A percentile compares a stretch with the other conserved stretches of the same genome.
These are phyloP conservation scores for Dipodomys stephensi DNA, from an alignment of 2,113 vertebrate species.

Conservation along the genomic window DNA sequence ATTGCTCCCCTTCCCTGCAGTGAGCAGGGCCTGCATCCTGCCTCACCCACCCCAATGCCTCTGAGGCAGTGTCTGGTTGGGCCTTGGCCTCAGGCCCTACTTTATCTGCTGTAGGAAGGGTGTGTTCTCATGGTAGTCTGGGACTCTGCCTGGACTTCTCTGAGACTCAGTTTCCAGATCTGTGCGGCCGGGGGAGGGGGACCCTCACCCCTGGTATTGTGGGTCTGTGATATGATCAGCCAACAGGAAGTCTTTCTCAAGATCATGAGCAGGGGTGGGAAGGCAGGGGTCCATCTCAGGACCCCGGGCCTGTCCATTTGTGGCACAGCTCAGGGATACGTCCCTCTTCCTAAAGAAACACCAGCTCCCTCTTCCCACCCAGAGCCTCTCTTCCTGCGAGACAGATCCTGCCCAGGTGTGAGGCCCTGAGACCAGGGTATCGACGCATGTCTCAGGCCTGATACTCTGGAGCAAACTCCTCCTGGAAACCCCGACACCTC, in stretches of 20 bases:
- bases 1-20: background rate
- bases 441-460: rapidly evolving
- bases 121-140: background rate
- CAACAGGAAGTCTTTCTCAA: background rate
- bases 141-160: background rate
- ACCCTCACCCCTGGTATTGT: background rate
- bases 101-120: background rate
- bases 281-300: background rate
- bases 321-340: no score
- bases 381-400: background rate
- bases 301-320: no score
- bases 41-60: background rate
- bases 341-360: background rate
- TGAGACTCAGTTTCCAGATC: background rate
- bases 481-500: background rate
- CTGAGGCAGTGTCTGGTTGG: background rate
- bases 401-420: background rate
- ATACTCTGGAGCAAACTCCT: background rate
- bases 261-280: background rate
- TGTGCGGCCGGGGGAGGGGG: background rate
- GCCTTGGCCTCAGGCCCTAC: background rate
- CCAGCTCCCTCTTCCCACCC: background rate
- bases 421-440: background rate
- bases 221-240: background rate
- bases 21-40: background rate